Percentiles rank a stretch among this genome's conserved stretches.
These are phyloP conservation scores for Gavia stellata DNA, from an alignment of 2,113 vertebrate species.

Conservation along the genomic window DNA sequence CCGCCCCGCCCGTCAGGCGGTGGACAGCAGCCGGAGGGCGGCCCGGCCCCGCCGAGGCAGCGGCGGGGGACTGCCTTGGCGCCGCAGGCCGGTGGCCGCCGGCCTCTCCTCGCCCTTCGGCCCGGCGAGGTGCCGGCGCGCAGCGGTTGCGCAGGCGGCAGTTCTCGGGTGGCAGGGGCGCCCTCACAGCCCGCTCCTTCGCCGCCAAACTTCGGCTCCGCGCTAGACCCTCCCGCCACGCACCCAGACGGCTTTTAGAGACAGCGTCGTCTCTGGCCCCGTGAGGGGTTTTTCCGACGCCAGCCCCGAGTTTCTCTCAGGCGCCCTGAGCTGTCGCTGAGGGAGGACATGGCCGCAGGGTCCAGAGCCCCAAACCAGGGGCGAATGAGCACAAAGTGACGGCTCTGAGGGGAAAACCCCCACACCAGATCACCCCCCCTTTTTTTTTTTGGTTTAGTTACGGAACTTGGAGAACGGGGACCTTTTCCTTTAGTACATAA, in stretches of 20 bases:
- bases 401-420: no score
- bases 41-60: background rate
- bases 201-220: background rate
- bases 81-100: background rate
- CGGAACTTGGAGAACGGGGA: background rate
- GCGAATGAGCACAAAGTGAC: background rate
- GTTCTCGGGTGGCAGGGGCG: background rate
- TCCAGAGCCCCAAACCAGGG: no score
- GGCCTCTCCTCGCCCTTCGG: background rate
- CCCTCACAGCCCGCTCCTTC: background rate
- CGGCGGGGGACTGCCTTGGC: background rate
- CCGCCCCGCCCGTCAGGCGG: background rate
- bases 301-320: background rate
- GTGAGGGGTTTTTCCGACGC: accelerated
- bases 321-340: background rate
- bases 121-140: no score
- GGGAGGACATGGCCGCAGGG: background rate
- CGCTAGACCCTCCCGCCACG: background rate
- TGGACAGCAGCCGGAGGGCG: background rate
- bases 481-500: background rate
- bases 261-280: background rate
- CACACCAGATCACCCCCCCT: accelerated
- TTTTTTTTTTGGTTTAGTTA: background rate
- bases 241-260: background rate
- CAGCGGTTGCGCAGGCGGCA: background rate